A percentile compares a stretch with the other conserved stretches of the same genome.
Conservation (phyloP, 2,888 invertebrate genomes). For the Troilus luridus region DNA sequence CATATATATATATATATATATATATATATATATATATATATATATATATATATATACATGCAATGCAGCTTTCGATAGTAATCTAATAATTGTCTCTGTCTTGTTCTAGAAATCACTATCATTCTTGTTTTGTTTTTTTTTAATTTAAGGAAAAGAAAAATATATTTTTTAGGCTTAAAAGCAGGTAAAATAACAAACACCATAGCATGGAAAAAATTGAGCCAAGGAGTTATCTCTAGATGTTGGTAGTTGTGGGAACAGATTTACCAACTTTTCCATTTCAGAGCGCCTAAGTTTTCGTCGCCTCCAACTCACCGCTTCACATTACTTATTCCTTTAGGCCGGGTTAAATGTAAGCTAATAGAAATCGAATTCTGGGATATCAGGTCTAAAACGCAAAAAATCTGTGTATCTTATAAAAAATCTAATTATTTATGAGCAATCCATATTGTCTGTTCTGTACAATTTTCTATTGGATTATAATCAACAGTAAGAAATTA, state of each 20-base stretch:
- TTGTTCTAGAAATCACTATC: too few species aligned
- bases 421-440: too few species aligned
- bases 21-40: too few species aligned
- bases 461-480: too few species aligned
- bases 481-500: too few species aligned
- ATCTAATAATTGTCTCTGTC: too few species aligned
- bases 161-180: neutral
- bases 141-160: neutral
- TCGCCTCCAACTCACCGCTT: neutral
- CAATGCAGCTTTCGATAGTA: too few species aligned
- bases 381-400: neutral
- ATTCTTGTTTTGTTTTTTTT: too few species aligned
- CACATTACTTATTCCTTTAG: constrained; percentile 8
- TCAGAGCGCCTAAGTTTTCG: neutral
- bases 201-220: neutral
- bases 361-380: neutral
- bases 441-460: too few species aligned
- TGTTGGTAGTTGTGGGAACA: neutral
- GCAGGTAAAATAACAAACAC: neutral
- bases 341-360: neutral
- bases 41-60: too few species aligned
- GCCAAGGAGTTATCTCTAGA: neutral
- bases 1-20: too few species aligned
- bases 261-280: constrained; percentile 32
- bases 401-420: too few species aligned